These are phyloP conservation scores for Trypoxylon attenuatum DNA, from an alignment of 2,888 invertebrate genomes.

Conservation along the genomic window DNA sequence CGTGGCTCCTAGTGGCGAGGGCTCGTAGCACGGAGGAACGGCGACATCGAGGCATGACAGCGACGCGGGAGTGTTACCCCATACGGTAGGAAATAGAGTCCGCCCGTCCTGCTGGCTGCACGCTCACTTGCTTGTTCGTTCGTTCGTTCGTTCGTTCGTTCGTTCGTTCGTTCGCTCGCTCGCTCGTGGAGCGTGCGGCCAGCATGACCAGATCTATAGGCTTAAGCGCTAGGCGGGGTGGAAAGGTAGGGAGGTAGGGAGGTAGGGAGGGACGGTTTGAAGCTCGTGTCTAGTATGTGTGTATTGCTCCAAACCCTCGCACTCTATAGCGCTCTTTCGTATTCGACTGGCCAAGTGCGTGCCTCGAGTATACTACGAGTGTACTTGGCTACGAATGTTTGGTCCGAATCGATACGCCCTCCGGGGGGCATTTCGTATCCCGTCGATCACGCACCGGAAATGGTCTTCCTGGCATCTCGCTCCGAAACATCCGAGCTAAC, in stretches of 20 bases:
- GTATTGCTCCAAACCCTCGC: too few species aligned
- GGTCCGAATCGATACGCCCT: constrained; percentile 67
- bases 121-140: too few species aligned
- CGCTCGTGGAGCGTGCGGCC: too few species aligned
- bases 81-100: constrained; percentile 66
- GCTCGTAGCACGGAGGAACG: constrained; percentile 29
- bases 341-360: constrained; percentile 4
- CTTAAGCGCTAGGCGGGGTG: too few species aligned
- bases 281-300: too few species aligned
- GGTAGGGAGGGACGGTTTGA: too few species aligned
- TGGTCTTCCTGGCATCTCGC: constrained; percentile 29
- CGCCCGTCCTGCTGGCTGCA: constrained; percentile 15
- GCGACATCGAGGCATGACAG: constrained; percentile 64
- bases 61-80: constrained; percentile 71
- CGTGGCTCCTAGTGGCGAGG: constrained; percentile 41
- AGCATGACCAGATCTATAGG: too few species aligned
- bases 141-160: too few species aligned
- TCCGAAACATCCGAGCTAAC: constrained; percentile 6
- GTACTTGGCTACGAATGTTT: constrained; percentile 59
- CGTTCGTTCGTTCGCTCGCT: too few species aligned
- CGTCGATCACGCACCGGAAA: constrained; percentile 53
- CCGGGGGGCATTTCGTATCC: constrained; percentile 58
- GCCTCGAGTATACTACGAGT: not conserved
- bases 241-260: too few species aligned
- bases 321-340: too few species aligned